phyloP scores from a whole-genome alignment of 2,888 invertebrate species.

The Stictocephala bisonia region DNA sequence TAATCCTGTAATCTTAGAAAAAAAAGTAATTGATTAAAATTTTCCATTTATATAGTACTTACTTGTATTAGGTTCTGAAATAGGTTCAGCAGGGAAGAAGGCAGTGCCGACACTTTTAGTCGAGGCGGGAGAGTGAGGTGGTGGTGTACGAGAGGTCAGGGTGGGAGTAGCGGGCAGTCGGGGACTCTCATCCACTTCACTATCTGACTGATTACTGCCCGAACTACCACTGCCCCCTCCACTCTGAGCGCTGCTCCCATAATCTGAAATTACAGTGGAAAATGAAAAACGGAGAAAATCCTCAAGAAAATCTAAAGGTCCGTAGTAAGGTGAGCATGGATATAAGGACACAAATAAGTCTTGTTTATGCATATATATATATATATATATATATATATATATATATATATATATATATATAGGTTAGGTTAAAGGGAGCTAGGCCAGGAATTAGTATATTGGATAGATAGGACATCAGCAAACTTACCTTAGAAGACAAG shows the following conservation, averaged over 20 bases:
- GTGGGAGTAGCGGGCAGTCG: conserved; percentile 58
- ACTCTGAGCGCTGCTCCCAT: conserved; percentile 63
- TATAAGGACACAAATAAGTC: no score
- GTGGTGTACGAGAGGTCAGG: conserved; percentile 66
- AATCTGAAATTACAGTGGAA: no score
- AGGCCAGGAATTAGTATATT: no score
- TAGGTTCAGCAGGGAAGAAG: conserved; percentile 74
- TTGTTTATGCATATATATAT: no score
- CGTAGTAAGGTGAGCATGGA: no score
- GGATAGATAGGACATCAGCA: no score
- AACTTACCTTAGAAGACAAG: no score
- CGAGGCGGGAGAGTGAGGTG: conserved; percentile 65
- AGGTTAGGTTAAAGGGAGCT: no score
- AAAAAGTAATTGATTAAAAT: conserved; percentile 14
- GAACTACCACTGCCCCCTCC: conserved; percentile 68
- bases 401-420: no score
- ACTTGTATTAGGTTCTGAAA: conserved; percentile 91
- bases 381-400: no score
- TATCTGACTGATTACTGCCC: conserved; percentile 83
- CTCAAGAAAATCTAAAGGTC: no score
- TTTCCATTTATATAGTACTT: conserved; percentile 62
- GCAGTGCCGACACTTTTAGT: conserved; percentile 64
- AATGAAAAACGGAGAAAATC: no score
- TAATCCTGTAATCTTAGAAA: background rate
- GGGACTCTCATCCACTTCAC: conserved; percentile 75